Base-by-base conservation (phyloP, 2,797 vertebrate species). In the Crenuchus spilurus region DNA sequence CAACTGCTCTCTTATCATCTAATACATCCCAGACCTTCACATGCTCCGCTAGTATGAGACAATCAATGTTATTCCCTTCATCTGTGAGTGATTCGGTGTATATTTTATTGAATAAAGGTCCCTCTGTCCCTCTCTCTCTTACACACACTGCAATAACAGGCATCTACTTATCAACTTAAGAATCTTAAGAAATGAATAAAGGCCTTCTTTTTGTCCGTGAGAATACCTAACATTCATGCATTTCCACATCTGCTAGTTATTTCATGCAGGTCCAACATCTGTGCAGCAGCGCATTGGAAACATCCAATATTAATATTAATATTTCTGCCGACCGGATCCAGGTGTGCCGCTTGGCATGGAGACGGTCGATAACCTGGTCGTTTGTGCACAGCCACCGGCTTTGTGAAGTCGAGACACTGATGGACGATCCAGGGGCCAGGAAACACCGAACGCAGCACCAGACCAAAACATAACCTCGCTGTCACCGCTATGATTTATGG, bases 241-340 rank as follows among this genome's bases (percentile, higher is more conserved):
- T 52, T 28, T 46, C 63, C 70, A 77, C 74, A 84, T 80, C 73
- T 82, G 76, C 66, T 49, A 77, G 73, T 42, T 51, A 84, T 82
- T 82, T 62, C 39, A 62, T 68, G 60, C 66, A 73, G 60, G 44
- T 74, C 65, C 72, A 74, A 70, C 77, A 82, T 80, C 70, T 76
- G 68, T 49, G 74, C 9, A 37, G 68, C 61, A 67, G 49, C 70
- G 51, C 70, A 35, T 51, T 76, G 58, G 52, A 78, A 80, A 78
- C 62, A 46, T 74, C 46, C 46, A 68, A 65, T 78, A 74, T 74
- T 62, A 74, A 74, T 75, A 83, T 74, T 67, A 80, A 78, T 76
- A 70, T 82, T 76, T 69, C 26, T 46, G 24, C 28, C 16, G 42
- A 68, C 51, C 13, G 35, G 52, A 72, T 75, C 67, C 74, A 57